These are phyloP conservation scores for Diphyllodes magnificus DNA, from an alignment of 2,113 vertebrate genomes.

Conservation along the genomic window DNA sequence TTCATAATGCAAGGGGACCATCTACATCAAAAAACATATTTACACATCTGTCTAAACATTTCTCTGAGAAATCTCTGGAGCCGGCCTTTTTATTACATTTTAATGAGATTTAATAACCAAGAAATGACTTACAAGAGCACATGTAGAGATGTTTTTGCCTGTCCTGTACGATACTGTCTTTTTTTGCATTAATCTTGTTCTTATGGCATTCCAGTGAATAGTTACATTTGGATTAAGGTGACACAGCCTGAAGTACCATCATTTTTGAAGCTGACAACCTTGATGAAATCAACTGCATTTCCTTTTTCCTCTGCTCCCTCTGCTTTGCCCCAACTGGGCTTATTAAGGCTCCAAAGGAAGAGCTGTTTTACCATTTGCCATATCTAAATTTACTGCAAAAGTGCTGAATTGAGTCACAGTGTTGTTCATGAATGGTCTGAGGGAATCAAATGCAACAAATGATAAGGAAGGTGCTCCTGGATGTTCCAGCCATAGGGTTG, in stretches of 20 bases:
- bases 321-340: neutral
- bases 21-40: neutral
- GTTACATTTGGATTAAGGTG: neutral
- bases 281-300: neutral
- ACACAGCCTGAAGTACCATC: neutral
- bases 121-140: neutral
- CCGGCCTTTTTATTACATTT: neutral
- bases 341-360: neutral
- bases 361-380: neutral
- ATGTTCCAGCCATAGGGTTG: neutral
- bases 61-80: neutral
- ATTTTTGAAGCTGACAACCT: neutral
- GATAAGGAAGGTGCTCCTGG: neutral
- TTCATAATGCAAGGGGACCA: neutral
- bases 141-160: neutral
- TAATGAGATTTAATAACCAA: slow-evolving; percentile 16
- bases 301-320: neutral
- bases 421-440: neutral
- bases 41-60: slow-evolving; percentile 53
- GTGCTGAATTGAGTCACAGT: neutral
- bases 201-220: neutral
- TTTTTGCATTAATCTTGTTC: neutral
- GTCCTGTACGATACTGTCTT: neutral
- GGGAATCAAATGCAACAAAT: neutral
- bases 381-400: neutral